Conservation (phyloP, 2,888 invertebrate genomes). For the Teleogryllus oceanicus region DNA sequence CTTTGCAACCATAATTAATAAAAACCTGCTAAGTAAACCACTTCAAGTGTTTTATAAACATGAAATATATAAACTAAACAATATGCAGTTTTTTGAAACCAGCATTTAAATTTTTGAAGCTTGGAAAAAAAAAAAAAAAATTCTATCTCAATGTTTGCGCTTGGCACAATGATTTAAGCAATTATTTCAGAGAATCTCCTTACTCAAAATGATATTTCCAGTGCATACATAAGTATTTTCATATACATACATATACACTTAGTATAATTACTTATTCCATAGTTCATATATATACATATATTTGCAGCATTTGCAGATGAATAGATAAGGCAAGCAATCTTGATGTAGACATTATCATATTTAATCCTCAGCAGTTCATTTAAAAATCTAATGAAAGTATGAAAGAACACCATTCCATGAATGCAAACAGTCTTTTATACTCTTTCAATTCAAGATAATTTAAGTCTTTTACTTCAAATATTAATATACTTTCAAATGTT, state of each 20-base stretch:
- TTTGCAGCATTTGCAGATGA: background rate
- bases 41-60: conserved; percentile 27
- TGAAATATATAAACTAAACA: no score
- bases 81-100: no score
- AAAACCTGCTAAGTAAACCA: background rate
- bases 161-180: no score
- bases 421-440: conserved; percentile 21
- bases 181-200: no score
- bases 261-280: background rate
- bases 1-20: conserved; percentile 20
- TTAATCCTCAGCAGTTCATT: conserved; percentile 27
- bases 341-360: conserved; percentile 32
- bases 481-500: no score
- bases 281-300: background rate
- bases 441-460: conserved; percentile 18
- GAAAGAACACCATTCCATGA: conserved; percentile 26
- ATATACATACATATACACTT: background rate
- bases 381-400: conserved; percentile 27
- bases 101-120: no score
- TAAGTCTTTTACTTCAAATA: background rate
- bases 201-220: conserved; percentile 21
- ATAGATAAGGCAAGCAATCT: conserved; percentile 36
- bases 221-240: background rate
- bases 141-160: conserved; percentile 26
- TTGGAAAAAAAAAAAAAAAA: background rate